phyloP scores from a whole-genome alignment of 2,113 vertebrate genomes.

The Tetrao urogallus region DNA sequence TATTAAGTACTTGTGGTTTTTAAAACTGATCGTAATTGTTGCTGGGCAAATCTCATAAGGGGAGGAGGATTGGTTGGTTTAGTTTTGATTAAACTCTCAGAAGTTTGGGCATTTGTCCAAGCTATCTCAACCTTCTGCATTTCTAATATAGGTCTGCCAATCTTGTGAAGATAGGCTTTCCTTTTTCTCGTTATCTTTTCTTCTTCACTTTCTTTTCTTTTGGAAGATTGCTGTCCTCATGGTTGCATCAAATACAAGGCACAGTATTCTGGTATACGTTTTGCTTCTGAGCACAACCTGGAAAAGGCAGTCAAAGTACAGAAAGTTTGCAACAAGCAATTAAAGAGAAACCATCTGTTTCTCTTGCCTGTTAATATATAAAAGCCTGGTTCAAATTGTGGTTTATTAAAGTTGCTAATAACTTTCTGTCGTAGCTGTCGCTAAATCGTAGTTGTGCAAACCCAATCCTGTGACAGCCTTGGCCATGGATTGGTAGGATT shows the following conservation, averaged over 20 bases:
- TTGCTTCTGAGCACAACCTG: not conserved
- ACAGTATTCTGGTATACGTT: not conserved
- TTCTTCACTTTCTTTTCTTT: not conserved
- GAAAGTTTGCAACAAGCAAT: constrained; percentile 21
- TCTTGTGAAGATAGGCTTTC: constrained; percentile 35
- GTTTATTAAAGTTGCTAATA: not conserved
- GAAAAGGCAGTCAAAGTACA: not conserved
- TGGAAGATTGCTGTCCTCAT: not conserved
- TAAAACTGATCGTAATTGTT: constrained; percentile 60
- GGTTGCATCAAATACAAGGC: not conserved
- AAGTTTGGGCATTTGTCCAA: constrained; percentile 66
- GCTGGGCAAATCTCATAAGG: constrained; percentile 56
- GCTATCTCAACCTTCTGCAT: constrained; percentile 19
- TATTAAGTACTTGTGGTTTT: constrained; percentile 69
- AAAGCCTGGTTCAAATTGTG: not conserved
- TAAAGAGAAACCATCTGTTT: not conserved
- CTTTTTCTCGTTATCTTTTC: constrained; percentile 35
- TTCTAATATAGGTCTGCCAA: constrained; percentile 26
- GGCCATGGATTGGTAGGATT: not conserved
- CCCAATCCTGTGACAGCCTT: not conserved
- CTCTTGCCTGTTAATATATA: not conserved
- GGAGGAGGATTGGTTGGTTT: constrained; percentile 49
- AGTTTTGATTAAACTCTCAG: constrained; percentile 65
- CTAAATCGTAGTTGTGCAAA: not conserved
- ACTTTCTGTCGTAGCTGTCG: not conserved